phyloP scores from a whole-genome alignment of 2,888 invertebrate species.

The Ochropleura plecta region DNA sequence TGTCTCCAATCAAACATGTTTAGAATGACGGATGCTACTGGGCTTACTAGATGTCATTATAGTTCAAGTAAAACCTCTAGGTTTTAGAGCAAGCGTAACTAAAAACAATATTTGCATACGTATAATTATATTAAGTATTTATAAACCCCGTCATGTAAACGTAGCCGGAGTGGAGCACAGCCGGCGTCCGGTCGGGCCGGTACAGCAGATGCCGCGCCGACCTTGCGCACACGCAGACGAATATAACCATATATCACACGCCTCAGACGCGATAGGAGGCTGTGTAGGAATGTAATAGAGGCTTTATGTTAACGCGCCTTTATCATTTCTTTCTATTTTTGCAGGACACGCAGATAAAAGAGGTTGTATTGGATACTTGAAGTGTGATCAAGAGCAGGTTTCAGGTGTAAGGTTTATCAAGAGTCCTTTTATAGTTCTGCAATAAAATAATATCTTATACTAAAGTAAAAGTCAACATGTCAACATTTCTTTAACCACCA shows the following conservation, averaged over 20 bases:
- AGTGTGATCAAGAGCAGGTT: conserved; percentile 8
- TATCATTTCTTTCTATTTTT: conserved; percentile 50
- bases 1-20: neutral
- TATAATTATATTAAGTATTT: conserved; percentile 26
- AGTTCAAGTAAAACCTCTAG: conserved; percentile 1
- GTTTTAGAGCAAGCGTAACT: neutral
- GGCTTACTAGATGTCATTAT: neutral
- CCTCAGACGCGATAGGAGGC: conserved; percentile 45
- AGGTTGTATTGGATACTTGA: neutral
- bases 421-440: neutral
- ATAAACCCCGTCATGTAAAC: conserved; percentile 59
- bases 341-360: neutral
- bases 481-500: conserved; percentile 10
- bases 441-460: conserved; percentile 17
- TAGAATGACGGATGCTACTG: conserved; percentile 6
- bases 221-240: conserved; percentile 67
- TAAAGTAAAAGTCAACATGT: conserved; percentile 20
- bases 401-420: conserved; percentile 2
- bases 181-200: conserved; percentile 78
- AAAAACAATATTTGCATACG: conserved; percentile 1
- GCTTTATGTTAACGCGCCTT: conserved; percentile 34
- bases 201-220: conserved; percentile 77
- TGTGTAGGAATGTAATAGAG: conserved; percentile 49
- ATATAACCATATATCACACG: conserved; percentile 63
- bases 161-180: conserved; percentile 54